Conservation (phyloP, 2,888 invertebrate species). For the Tiliacea aurago region DNA sequence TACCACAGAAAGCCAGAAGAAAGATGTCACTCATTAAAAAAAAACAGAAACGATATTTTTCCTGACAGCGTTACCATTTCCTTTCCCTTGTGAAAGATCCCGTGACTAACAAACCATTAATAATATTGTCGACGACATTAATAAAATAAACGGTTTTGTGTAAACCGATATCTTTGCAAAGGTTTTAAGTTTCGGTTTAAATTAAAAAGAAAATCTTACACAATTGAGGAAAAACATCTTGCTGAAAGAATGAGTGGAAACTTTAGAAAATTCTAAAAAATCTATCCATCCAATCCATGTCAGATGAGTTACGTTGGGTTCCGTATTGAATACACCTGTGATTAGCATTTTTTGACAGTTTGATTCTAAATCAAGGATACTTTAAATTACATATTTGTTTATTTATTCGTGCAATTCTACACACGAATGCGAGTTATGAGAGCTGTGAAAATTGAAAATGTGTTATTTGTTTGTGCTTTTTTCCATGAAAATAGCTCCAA, state of each 20-base stretch:
- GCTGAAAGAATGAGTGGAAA: not conserved
- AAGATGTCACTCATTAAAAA: too few species aligned
- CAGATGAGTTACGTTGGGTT: not conserved
- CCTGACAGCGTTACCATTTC: not conserved
- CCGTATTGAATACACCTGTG: too few species aligned
- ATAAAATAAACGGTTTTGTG: constrained; percentile 22
- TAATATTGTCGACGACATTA: constrained; percentile 4
- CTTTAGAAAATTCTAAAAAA: not conserved
- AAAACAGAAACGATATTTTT: not conserved
- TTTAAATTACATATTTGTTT: too few species aligned
- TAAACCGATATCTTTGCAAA: constrained; percentile 30
- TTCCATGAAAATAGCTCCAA: too few species aligned
- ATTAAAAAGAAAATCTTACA: constrained; percentile 29
- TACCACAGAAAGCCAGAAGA: too few species aligned
- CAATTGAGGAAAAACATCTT: constrained; percentile 32
- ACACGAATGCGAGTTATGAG: too few species aligned
- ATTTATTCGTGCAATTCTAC: too few species aligned
- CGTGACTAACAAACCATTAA: constrained; percentile 29
- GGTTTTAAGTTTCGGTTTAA: constrained; percentile 29
- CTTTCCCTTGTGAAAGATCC: not conserved
- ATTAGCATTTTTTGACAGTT: too few species aligned
- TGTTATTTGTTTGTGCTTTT: too few species aligned
- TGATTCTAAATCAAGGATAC: too few species aligned
- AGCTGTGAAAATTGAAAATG: too few species aligned
- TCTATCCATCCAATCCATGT: too few species aligned